A percentile compares a stretch with the other conserved stretches of the same genome.
Conservation (phyloP, 2,113 vertebrate genomes). For the Brachyhypopomus occidentalis region DNA sequence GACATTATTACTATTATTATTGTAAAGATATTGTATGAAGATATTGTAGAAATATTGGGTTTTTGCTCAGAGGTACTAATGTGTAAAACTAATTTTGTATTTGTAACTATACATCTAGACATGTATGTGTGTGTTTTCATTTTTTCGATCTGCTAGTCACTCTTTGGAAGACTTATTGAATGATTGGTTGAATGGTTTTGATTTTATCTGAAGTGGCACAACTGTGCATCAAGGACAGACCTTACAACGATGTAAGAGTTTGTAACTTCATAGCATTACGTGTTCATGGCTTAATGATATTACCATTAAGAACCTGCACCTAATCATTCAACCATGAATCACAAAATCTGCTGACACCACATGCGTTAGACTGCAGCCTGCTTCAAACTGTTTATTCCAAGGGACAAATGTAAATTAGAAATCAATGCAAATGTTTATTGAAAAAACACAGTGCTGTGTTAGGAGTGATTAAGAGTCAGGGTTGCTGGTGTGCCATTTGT, state of each 20-base stretch:
- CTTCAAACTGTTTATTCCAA: neutral
- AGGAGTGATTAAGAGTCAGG: neutral
- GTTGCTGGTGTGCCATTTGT: neutral
- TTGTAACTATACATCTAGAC: neutral
- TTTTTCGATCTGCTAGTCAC: no score
- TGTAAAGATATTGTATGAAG: no score
- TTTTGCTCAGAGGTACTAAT: slow-evolving; percentile 10
- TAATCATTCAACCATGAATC: no score
- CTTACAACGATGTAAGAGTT: slow-evolving; percentile 4
- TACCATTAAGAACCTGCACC: neutral
- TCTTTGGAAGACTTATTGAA: neutral
- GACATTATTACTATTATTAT: no score
- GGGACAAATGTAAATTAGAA: neutral
- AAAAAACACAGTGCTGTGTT: neutral
- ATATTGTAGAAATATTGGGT: neutral
- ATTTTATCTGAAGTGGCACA: neutral
- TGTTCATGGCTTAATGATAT: slow-evolving; percentile 10
- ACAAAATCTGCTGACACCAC: neutral
- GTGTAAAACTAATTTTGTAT: slow-evolving; percentile 10
- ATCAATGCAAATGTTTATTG: neutral
- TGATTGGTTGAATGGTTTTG: no score
- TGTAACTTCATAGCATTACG: neutral
- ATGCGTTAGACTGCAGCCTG: neutral
- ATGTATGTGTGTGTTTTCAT: neutral
- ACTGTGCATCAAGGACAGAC: neutral